phyloP scores from a whole-genome alignment of 2,888 invertebrate species.

The Sialis fuliginosa region DNA sequence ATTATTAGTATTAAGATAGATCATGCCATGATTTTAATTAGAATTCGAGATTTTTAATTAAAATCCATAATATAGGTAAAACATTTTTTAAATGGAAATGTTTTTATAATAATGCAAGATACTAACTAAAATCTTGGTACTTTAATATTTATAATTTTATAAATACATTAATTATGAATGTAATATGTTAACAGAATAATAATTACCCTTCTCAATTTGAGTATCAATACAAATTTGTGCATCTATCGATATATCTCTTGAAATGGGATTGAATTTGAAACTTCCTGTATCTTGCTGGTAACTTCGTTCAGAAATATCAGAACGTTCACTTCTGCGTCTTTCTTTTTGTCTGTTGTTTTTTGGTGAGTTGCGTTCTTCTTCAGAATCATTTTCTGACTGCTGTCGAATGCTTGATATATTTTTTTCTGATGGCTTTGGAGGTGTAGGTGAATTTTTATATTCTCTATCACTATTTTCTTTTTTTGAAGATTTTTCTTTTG shows the following conservation, averaged over 20 bases:
- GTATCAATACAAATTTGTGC: constrained; percentile 3
- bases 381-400: background rate
- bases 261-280: constrained; percentile 2
- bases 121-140: background rate
- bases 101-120: background rate
- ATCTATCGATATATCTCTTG: constrained; percentile 5
- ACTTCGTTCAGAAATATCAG: background rate
- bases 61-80: background rate
- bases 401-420: background rate
- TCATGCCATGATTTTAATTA: too few relatives aligned
- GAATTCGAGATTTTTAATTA: too few relatives aligned
- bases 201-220: constrained; percentile 5
- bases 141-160: background rate
- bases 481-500: background rate
- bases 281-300: background rate
- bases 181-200: background rate
- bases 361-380: background rate
- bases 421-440: background rate
- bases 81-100: background rate
- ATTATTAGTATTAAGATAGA: background rate
- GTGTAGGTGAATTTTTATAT: background rate
- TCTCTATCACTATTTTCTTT: background rate
- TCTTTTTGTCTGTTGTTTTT: background rate
- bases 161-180: background rate
- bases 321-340: background rate